Evolutionary conservation across 2,113 vertebrate genomes (phyloP), one percentile per base, ranked within the genome.

Genomic region (Anser cygnoides): DNA sequence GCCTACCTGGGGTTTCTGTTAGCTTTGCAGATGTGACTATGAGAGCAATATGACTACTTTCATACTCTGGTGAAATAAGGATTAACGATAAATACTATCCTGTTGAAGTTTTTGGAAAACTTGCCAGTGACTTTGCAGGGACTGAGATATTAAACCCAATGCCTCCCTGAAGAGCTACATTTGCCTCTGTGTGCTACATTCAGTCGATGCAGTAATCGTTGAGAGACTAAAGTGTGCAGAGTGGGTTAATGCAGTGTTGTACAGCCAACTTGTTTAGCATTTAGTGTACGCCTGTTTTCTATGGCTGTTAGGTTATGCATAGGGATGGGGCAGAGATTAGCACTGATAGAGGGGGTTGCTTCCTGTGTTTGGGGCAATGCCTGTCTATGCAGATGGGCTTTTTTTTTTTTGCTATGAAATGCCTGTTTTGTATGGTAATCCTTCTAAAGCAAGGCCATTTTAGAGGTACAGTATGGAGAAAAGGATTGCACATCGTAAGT

Each of bases 391-490:
- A 37, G 77, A 49, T 28, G 81, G 12, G 7, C 3, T 2, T 50
- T 76, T 50, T 65, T 54, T 54, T 77, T 95, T 65, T 65, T 35
- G 55, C 77, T 85, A 6, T 9, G 70, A 93, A 95, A 89, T 59
- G 26, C 37, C 84, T 87, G 28, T 61, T 95, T 66, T 57, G 33
- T 68, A 10, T 62, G 52, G 25, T 91, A 95, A 97, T 92, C 90
- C 87, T 37, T 6, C 68, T 50, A 44, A 73, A 93, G 86, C 44
- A 13, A 70, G 57, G 41, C 54, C 43, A 59, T 31, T 68, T 78
- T 18, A 70, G 84, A 76, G 89, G 61, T 35, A 16, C 13, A 3
- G 83, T 1, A 12, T 76, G 80, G 85, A 92, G 77, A 92, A 87
- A 35, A 73, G 85, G 86, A 88, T 86, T 94, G 95, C 21, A 61